Conservation (phyloP, 30 jellyfish, hydroid and myxozoan species). For the Catostylus mosaicus region DNA sequence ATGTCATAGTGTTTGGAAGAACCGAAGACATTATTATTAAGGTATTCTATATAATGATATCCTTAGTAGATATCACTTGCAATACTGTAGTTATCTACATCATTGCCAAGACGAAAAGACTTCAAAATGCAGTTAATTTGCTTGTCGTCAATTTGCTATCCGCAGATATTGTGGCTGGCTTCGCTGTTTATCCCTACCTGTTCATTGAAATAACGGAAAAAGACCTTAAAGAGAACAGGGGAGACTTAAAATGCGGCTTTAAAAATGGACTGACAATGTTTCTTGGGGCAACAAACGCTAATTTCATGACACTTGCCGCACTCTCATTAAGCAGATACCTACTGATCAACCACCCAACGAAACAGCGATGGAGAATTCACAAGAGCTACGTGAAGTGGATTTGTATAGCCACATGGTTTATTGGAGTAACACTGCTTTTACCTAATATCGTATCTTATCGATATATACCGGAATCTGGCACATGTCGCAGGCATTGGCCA, state of each 20-base stretch:
- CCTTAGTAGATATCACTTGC: slow-evolving; percentile 56
- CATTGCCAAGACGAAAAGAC: slow-evolving; percentile 46
- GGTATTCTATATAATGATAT: slow-evolving; percentile 33
- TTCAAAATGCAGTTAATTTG: slow-evolving; percentile 71
- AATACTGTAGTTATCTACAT: slow-evolving; percentile 66
- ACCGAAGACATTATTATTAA: slow-evolving; percentile 42
- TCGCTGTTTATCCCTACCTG: slow-evolving; percentile 76
- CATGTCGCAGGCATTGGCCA: slow-evolving; percentile 86
- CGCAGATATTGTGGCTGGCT: slow-evolving; percentile 79
- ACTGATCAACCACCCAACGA: slow-evolving; percentile 83
- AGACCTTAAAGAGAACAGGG: slow-evolving; percentile 50
- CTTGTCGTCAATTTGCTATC: slow-evolving; percentile 72
- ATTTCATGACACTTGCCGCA: slow-evolving; percentile 74
- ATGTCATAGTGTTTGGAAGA: slow-evolving; percentile 9
- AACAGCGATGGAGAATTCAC: slow-evolving; percentile 60
- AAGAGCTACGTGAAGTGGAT: slow-evolving; percentile 52
- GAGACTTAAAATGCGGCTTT: slow-evolving; percentile 73
- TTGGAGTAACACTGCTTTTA: slow-evolving; percentile 44
- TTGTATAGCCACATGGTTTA: slow-evolving; percentile 60
- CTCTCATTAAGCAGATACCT: slow-evolving; percentile 72
- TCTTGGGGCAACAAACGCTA: slow-evolving; percentile 74
- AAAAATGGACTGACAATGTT: slow-evolving; percentile 79
- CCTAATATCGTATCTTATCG: slow-evolving; percentile 80
- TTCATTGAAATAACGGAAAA: slow-evolving; percentile 37
- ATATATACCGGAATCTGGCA: slow-evolving; percentile 51